Evolutionary conservation across 2,113 vertebrate genomes (phyloP), one percentile per base, ranked within the genome.

Genomic region (Pithys albifrons): DNA sequence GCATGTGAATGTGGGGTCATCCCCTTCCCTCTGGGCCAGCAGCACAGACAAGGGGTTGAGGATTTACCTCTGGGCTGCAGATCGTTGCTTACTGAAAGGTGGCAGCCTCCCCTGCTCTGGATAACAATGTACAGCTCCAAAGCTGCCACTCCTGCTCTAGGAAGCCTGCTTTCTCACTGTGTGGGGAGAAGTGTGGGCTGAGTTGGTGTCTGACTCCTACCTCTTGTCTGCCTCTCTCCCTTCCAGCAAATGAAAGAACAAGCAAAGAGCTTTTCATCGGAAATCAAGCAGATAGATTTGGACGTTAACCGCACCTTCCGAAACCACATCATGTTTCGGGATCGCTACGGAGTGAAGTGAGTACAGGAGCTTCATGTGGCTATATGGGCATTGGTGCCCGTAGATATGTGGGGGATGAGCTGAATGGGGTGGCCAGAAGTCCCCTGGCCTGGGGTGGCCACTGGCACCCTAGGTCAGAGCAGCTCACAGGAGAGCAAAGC

Each of bases 301-400:
- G 99, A 99, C 3, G 98, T 99, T 70, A 99, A 99, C 97, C 98
- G 99, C 87, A 99, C 99, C 46, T 99, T 99, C 96, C 98, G 99
- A 61, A 99, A 99, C 97, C 98, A 99, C 96, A 98, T 99, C 96
- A 99, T 99, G 99, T 99, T 99, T 78, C 98, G 98, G 97, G 98
- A 99, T 43, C 98, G 99, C 93, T 99, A 99, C 6, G 99, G 99
- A 91, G 98, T 99, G 93, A 99, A 98, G 99, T 99, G 97, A 97
- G 99, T 98, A 57, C 3, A 1, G 31, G 23, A 46, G 37, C 33
- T 74, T 69, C 5, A 3, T 0, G 0, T 22, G 45, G 54, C 67
- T 71, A 3, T 31, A 8, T 0, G 11, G 57, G 17, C 24, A 17
- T 8, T 1, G 0, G 14, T 64, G 62, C 17, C 0, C 1, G 33